phyloP scores from a whole-genome alignment of 2,888 invertebrate genomes.

The Chymomyza fuscimana region DNA sequence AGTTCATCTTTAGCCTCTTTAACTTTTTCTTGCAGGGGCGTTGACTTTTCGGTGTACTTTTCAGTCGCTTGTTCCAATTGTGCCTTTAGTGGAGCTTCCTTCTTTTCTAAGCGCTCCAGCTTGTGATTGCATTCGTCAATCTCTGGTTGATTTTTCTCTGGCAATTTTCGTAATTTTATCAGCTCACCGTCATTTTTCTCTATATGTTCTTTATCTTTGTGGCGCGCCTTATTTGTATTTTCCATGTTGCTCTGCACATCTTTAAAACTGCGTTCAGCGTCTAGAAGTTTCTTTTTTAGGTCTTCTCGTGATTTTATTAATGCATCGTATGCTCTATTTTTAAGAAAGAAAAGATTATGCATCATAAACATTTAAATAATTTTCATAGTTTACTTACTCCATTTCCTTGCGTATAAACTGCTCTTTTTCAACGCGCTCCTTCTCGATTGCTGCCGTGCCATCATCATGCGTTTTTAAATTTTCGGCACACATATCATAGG shows the following conservation, averaged over 20 bases:
- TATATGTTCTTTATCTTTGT: slow-evolving; percentile 86
- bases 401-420: slow-evolving; percentile 71
- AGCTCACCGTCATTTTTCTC: slow-evolving; percentile 86
- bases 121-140: slow-evolving; percentile 84
- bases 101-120: slow-evolving; percentile 81
- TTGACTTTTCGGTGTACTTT: slow-evolving; percentile 81
- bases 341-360: background rate
- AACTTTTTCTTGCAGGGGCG: slow-evolving; percentile 82
- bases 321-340: slow-evolving; percentile 82
- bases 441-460: slow-evolving; percentile 59
- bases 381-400: slow-evolving; percentile 63
- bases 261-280: slow-evolving; percentile 84
- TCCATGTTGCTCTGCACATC: slow-evolving; percentile 84
- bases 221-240: slow-evolving; percentile 86
- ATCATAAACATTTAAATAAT: too few species aligned
- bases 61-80: slow-evolving; percentile 84
- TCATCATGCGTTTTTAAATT: slow-evolving; percentile 80
- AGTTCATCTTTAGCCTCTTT: slow-evolving; percentile 83
- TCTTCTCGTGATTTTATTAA: slow-evolving; percentile 83
- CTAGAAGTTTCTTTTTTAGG: slow-evolving; percentile 83
- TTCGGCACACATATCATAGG: slow-evolving; percentile 83
- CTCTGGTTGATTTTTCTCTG: slow-evolving; percentile 87
- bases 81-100: slow-evolving; percentile 82
- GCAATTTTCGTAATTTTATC: slow-evolving; percentile 83
- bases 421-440: slow-evolving; percentile 81